A percentile compares a stretch with the other conserved stretches of the same genome.
Evolutionary conservation across 2,888 invertebrate species (phyloP).

Genomic region (Malachius bipustulatus): DNA sequence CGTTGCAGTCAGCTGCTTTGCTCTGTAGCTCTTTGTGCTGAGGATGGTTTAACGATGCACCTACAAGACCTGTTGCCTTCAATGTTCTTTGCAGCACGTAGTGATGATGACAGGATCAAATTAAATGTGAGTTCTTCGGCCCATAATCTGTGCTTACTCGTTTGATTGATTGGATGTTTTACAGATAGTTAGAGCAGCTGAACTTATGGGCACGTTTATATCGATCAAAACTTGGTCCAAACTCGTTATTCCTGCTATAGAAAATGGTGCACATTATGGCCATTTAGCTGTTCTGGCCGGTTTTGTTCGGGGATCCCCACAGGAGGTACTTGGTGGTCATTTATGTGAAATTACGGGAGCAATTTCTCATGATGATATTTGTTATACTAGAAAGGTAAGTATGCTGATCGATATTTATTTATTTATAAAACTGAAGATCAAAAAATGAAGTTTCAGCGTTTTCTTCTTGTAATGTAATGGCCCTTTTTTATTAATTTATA

Average conservation of each 20-base stretch:
- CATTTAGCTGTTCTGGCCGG: constrained; percentile 49
- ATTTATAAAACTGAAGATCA: too few species aligned
- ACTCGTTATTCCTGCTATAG: constrained; percentile 51
- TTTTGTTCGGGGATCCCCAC: constrained; percentile 47
- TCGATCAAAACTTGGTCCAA: constrained; percentile 55
- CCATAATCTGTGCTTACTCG: constrained; percentile 11
- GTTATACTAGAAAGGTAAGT: constrained; percentile 45
- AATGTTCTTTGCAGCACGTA: constrained; percentile 43
- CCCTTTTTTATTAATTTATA: too few species aligned
- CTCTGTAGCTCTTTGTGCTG: constrained; percentile 58
- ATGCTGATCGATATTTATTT: too few species aligned
- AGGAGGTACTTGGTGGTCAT: constrained; percentile 37
- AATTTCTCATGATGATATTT: constrained; percentile 47
- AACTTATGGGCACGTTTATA: constrained; percentile 67
- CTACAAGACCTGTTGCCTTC: constrained; percentile 44
- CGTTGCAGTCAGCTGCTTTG: constrained; percentile 65
- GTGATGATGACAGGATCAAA: constrained; percentile 53
- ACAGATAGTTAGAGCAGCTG: constrained; percentile 53
- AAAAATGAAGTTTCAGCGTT: too few species aligned
- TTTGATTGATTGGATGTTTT: constrained; percentile 19
- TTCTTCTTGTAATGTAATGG: too few species aligned
- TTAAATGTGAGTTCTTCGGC: constrained; percentile 38
- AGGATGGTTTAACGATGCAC: constrained; percentile 60
- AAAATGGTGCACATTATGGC: constrained; percentile 40
- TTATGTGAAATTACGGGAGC: constrained; percentile 46